These are phyloP conservation scores for Sarcophaga rosellei DNA, from an alignment of 2,888 invertebrate genomes.

Conservation along the genomic window DNA sequence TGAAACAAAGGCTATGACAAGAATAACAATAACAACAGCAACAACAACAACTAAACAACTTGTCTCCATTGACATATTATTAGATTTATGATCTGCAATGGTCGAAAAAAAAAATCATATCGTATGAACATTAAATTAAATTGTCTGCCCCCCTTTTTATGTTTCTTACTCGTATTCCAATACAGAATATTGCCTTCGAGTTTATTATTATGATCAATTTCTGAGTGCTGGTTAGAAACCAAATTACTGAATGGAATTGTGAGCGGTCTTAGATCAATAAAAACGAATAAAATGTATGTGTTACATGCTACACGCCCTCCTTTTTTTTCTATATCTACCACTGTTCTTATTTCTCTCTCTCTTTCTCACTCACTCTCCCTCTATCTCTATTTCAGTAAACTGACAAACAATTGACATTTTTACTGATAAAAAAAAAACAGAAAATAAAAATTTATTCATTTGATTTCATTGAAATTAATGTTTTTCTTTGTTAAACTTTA, in stretches of 20 bases:
- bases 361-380: neutral
- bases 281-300: neutral
- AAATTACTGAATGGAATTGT: neutral
- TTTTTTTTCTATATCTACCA: neutral
- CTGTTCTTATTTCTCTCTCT: neutral
- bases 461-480: neutral
- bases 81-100: slow-evolving; percentile 59
- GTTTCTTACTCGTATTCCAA: neutral
- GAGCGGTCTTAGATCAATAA: slow-evolving; percentile 17
- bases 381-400: neutral
- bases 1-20: neutral
- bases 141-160: slow-evolving; percentile 6
- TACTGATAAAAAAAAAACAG: neutral
- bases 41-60: slow-evolving; percentile 41
- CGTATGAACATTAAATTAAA: slow-evolving; percentile 29
- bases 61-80: slow-evolving; percentile 54
- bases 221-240: neutral
- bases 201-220: neutral
- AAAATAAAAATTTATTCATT: neutral
- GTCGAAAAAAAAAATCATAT: neutral
- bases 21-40: neutral
- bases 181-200: no score
- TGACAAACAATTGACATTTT: slow-evolving; percentile 40
- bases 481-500: neutral
- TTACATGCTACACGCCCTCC: slow-evolving; percentile 28